Conservation (phyloP, 2,888 invertebrate species). For the Volucella bombylans region DNA sequence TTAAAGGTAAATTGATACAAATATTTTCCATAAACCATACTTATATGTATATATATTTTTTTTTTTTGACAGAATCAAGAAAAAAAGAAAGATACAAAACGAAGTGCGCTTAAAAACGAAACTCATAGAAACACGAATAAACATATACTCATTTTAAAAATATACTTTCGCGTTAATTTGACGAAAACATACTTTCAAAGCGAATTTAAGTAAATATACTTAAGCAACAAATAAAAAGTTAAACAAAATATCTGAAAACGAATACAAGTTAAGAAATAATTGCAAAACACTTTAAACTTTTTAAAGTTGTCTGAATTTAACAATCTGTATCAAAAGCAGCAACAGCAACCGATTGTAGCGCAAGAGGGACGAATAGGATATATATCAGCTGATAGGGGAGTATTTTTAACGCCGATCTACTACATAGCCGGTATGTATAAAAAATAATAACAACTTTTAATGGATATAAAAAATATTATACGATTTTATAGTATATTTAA, state of each 20-base stretch:
- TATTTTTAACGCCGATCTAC: slow-evolving; percentile 70
- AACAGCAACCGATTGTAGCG: slow-evolving; percentile 62
- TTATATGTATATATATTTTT: not conserved
- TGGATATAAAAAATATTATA: no score
- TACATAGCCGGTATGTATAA: slow-evolving; percentile 69
- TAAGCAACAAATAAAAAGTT: not conserved
- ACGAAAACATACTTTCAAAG: slow-evolving; percentile 17
- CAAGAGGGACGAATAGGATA: slow-evolving; percentile 66
- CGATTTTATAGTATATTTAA: no score
- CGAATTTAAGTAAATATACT: not conserved
- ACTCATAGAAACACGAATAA: not conserved
- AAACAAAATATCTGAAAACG: slow-evolving; percentile 17
- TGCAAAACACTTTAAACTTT: slow-evolving; percentile 28
- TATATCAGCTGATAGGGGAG: slow-evolving; percentile 68
- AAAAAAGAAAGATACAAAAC: slow-evolving; percentile 12
- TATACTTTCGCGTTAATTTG: not conserved
- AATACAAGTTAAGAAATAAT: slow-evolving; percentile 1
- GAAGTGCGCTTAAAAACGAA: slow-evolving; percentile 33
- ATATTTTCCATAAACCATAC: no score
- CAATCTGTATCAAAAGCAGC: slow-evolving; percentile 73
- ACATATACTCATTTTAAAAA: slow-evolving; percentile 1
- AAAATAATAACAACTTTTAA: not conserved
- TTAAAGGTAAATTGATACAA: slow-evolving; percentile 24
- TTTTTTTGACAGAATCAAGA: slow-evolving; percentile 8
- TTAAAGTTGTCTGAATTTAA: slow-evolving; percentile 59